Evolutionary conservation across 2,888 invertebrate species (phyloP).

Genomic region (Megastigmus dorsalis): DNA sequence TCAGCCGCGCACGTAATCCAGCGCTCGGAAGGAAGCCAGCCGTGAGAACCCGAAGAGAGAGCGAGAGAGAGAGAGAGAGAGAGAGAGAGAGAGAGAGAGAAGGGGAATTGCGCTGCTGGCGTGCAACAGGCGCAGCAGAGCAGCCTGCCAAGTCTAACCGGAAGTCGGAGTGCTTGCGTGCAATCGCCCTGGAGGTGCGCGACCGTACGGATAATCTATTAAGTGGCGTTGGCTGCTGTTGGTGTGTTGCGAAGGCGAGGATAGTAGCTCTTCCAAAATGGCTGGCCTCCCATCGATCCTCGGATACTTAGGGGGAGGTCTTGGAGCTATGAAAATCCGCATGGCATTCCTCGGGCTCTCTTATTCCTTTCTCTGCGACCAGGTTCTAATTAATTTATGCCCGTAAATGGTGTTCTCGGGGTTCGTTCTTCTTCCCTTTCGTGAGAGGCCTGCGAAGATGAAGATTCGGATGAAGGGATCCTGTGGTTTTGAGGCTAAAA

Average conservation of each 20-base stretch:
- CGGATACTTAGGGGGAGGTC: too few relatives aligned
- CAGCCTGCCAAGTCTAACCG: slow-evolving; percentile 43
- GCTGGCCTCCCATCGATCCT: slow-evolving; percentile 1
- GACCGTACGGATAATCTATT: slow-evolving; percentile 60
- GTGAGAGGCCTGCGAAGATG: too few relatives aligned
- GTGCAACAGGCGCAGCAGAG: slow-evolving; percentile 29
- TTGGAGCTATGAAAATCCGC: too few relatives aligned
- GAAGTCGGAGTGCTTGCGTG: slow-evolving; percentile 61
- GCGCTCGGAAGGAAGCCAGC: background rate
- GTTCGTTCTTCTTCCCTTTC: background rate
- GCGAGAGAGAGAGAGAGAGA: too few relatives aligned
- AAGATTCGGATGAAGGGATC: background rate
- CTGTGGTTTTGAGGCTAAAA: too few relatives aligned
- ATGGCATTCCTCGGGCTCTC: background rate
- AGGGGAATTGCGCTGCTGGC: background rate
- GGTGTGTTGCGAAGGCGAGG: background rate
- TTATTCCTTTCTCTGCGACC: too few relatives aligned
- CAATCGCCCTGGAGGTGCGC: slow-evolving; percentile 56
- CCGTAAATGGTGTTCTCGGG: too few relatives aligned
- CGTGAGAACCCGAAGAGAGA: too few relatives aligned
- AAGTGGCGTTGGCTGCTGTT: slow-evolving; percentile 52
- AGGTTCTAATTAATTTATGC: slow-evolving; percentile 12
- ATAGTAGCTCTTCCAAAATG: background rate
- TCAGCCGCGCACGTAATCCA: slow-evolving; percentile 22
- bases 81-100: too few relatives aligned